A percentile compares a stretch with the other conserved stretches of the same genome.
Evolutionary conservation across 2,888 invertebrate genomes (phyloP).

Genomic region (Cosmia pyralina): DNA sequence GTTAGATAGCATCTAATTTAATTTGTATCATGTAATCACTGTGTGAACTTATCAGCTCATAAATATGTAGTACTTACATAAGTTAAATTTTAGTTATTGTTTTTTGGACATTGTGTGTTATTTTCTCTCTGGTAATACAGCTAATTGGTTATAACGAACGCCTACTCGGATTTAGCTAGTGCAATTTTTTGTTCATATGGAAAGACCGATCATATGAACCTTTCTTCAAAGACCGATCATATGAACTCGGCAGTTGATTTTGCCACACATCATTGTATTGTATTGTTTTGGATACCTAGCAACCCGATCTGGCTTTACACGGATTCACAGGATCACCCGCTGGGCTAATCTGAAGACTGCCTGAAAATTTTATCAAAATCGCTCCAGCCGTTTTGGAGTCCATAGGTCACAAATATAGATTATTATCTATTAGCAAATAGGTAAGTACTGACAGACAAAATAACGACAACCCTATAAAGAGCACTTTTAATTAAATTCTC

Average conservation of each 20-base stretch:
- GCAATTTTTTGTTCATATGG: background rate
- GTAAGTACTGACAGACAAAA: background rate
- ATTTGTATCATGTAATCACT: background rate
- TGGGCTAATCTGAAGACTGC: too few relatives aligned
- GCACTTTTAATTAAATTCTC: slow-evolving; percentile 26
- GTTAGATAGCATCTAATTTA: slow-evolving; percentile 28
- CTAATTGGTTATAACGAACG: background rate
- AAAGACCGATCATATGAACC: background rate
- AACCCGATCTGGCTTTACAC: too few relatives aligned
- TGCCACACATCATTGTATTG: background rate
- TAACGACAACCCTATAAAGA: slow-evolving; percentile 16
- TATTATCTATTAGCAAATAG: too few relatives aligned
- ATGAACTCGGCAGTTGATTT: background rate
- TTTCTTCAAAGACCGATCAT: too few relatives aligned
- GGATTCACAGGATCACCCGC: too few relatives aligned
- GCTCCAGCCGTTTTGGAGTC: too few relatives aligned
- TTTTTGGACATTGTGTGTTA: background rate
- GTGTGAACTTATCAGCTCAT: background rate
- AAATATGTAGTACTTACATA: background rate
- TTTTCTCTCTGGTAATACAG: background rate
- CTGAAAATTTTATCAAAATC: too few relatives aligned
- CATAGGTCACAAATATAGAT: too few relatives aligned
- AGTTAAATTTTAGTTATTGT: background rate
- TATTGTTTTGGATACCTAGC: too few relatives aligned
- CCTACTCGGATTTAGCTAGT: background rate